Evolutionary conservation across 2,888 invertebrate species (phyloP).

Genomic region (Apotomis betuletana): DNA sequence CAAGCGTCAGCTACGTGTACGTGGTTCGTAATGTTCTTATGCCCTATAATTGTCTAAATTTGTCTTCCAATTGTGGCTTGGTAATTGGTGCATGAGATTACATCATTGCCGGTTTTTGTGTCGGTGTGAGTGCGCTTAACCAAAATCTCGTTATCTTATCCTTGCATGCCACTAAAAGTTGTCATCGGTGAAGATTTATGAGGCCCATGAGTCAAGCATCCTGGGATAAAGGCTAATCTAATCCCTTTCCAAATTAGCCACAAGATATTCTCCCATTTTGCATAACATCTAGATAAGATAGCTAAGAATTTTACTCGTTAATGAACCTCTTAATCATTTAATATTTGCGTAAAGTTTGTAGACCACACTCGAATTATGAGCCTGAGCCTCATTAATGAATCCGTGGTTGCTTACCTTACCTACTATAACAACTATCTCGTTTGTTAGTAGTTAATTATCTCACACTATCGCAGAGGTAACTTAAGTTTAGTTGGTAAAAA

Average conservation of each 20-base stretch:
- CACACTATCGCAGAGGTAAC: too few species aligned
- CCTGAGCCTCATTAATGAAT: neutral
- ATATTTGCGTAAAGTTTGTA: neutral
- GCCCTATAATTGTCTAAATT: conserved; percentile 34
- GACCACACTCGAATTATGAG: neutral
- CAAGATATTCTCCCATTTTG: conserved; percentile 5
- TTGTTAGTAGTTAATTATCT: too few species aligned
- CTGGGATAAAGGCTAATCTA: conserved; percentile 28
- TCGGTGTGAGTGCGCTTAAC: conserved; percentile 14
- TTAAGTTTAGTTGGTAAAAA: too few species aligned
- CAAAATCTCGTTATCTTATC: conserved; percentile 42
- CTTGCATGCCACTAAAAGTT: conserved; percentile 30
- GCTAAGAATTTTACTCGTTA: neutral
- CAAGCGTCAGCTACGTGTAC: conserved; percentile 1
- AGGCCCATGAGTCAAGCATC: conserved; percentile 32
- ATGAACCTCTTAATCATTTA: neutral
- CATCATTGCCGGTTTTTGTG: conserved; percentile 20
- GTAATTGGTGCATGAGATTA: conserved; percentile 32
- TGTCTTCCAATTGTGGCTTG: conserved; percentile 26
- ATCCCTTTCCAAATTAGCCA: conserved; percentile 24
- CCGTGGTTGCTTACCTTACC: neutral
- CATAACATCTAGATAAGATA: conserved; percentile 12
- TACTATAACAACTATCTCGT: too few species aligned
- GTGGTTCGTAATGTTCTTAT: conserved; percentile 29
- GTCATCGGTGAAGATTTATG: conserved; percentile 39